These are phyloP conservation scores for Neosalanx taihuensis DNA, from an alignment of 2,797 vertebrate genomes.

Conservation along the genomic window DNA sequence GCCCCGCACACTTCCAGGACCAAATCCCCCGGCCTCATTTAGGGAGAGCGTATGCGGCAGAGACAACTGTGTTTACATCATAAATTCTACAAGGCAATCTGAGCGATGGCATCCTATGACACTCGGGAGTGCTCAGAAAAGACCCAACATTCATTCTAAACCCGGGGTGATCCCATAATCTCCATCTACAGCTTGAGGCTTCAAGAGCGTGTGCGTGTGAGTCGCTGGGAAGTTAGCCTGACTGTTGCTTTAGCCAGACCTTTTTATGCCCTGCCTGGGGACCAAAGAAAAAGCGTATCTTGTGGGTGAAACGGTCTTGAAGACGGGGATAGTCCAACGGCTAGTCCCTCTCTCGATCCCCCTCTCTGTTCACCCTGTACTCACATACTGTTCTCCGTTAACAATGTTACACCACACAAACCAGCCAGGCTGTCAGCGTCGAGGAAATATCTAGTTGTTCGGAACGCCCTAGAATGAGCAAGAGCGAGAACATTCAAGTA, in stretches of 20 bases:
- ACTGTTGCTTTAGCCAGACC: background rate
- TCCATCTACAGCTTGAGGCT: background rate
- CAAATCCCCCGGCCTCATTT: background rate
- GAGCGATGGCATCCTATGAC: background rate
- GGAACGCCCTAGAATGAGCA: background rate
- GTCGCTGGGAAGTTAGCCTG: background rate
- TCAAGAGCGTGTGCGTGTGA: background rate
- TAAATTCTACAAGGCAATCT: background rate
- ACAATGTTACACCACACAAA: background rate
- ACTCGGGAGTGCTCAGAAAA: background rate
- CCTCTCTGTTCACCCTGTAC: too few species aligned
- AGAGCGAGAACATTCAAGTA: background rate
- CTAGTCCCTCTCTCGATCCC: too few species aligned
- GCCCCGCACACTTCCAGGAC: background rate
- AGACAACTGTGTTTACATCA: background rate
- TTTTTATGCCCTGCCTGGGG: background rate
- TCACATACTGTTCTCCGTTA: background rate
- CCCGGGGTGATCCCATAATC: background rate
- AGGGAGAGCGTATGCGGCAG: background rate
- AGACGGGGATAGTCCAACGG: too few species aligned
- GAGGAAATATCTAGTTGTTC: background rate
- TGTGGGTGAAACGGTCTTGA: background rate
- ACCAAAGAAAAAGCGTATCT: background rate
- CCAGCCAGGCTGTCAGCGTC: slow-evolving; percentile 1
- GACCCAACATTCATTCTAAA: background rate